Conservation (phyloP, 1,140 invertebrate genomes). For the Nixonia krombeini region DNA sequence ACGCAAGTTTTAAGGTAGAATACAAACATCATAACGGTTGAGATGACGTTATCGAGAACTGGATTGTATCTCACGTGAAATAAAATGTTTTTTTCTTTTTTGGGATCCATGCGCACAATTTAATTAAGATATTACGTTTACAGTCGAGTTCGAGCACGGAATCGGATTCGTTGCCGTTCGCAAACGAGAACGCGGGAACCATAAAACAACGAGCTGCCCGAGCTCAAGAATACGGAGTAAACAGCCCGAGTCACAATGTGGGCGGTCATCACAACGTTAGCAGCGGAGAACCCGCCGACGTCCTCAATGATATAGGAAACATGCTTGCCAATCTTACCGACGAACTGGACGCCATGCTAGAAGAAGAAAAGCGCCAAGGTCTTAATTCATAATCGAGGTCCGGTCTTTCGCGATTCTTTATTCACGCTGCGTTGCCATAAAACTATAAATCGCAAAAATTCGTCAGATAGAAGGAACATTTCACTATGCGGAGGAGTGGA, state of each 20-base stretch:
- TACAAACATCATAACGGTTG: too few relatives aligned
- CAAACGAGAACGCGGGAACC: constrained; percentile 98
- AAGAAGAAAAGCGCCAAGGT: constrained; percentile 89
- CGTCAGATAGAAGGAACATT: not conserved
- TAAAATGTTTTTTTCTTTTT: too few relatives aligned
- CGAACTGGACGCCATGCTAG: constrained; percentile 94
- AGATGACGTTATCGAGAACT: too few relatives aligned
- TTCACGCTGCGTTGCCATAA: constrained; percentile 52
- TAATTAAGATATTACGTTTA: too few relatives aligned
- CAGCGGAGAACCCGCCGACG: constrained; percentile 83
- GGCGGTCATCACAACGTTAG: constrained; percentile 45
- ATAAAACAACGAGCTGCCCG: constrained; percentile 85
- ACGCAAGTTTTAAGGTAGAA: constrained; percentile 87
- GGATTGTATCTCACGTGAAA: too few relatives aligned
- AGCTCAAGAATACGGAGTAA: constrained; percentile 71
- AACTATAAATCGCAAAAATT: constrained; percentile 1
- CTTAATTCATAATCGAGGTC: constrained; percentile 73
- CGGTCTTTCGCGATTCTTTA: constrained; percentile 47
- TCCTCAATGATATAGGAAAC: constrained; percentile 96
- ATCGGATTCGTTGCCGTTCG: constrained; percentile 97
- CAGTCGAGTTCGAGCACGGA: constrained; percentile 96
- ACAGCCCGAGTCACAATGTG: constrained; percentile 64
- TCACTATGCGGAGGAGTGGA: constrained; percentile 17
- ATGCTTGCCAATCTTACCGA: constrained; percentile 96
- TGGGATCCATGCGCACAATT: too few relatives aligned